Evolutionary conservation across 2,113 vertebrate species (phyloP).

Genomic region (Crotophaga sulcirostris): DNA sequence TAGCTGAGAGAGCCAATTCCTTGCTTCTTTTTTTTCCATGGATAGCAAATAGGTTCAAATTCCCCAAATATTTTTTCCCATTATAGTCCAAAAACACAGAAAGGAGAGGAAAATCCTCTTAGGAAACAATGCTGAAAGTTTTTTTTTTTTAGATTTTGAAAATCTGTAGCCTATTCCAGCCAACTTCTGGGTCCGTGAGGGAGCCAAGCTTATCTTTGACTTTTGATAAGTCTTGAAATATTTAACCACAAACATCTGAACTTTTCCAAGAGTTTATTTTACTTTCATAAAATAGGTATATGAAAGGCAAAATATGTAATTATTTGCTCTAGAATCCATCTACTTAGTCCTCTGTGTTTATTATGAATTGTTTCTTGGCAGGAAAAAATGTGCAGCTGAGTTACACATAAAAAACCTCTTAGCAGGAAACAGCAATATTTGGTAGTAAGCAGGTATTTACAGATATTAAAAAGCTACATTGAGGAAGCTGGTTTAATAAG

Average conservation of each 20-base stretch:
- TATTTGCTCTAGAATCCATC: slow-evolving; percentile 8
- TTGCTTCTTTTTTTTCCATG: not conserved
- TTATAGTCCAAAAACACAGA: not conserved
- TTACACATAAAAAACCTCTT: slow-evolving; percentile 54
- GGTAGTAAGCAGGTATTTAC: slow-evolving; percentile 55
- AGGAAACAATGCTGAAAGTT: not conserved
- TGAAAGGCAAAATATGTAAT: not conserved
- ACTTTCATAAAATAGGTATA: not conserved
- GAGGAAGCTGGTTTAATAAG: slow-evolving; percentile 53
- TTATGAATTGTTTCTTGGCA: slow-evolving; percentile 38
- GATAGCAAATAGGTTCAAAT: not conserved
- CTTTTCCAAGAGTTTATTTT: slow-evolving; percentile 42
- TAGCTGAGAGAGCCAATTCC: not conserved
- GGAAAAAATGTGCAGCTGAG: slow-evolving; percentile 35
- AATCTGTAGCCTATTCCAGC: not conserved
- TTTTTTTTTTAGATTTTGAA: not conserved
- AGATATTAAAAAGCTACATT: slow-evolving; percentile 43
- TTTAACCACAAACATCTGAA: slow-evolving; percentile 55
- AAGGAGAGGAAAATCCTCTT: not conserved
- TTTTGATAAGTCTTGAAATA: slow-evolving; percentile 57
- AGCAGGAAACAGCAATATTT: slow-evolving; percentile 51
- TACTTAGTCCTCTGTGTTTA: slow-evolving; percentile 20
- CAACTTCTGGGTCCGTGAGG: not conserved
- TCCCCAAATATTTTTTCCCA: not conserved
- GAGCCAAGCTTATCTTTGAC: slow-evolving; percentile 9